Conservation (phyloP, 2,113 vertebrate genomes). For the Zeus faber region DNA sequence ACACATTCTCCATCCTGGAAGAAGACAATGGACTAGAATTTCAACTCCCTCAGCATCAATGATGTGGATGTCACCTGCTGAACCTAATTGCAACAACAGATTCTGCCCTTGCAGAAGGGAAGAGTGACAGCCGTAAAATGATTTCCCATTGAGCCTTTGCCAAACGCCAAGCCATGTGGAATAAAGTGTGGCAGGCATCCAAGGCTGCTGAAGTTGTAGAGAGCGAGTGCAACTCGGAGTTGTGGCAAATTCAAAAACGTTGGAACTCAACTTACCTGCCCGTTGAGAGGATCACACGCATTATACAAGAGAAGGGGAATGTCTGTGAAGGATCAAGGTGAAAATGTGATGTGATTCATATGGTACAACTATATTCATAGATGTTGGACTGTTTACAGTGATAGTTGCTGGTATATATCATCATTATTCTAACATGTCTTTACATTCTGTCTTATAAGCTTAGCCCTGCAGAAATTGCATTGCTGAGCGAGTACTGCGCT, state of each 20-base stretch:
- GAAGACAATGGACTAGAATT: constrained; percentile 26
- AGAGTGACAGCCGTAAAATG: constrained; percentile 19
- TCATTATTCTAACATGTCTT: no score
- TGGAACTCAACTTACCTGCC: constrained; percentile 33
- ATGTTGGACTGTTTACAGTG: no score
- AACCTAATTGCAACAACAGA: constrained; percentile 28
- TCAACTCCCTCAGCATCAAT: constrained; percentile 30
- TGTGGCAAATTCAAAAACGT: constrained; percentile 17
- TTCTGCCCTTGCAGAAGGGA: constrained; percentile 22
- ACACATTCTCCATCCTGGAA: constrained; percentile 30
- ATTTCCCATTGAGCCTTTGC: constrained; percentile 15
- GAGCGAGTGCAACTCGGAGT: constrained; percentile 28
- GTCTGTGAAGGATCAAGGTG: no score
- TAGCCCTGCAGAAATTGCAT: constrained; percentile 15
- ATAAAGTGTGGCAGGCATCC: constrained; percentile 27
- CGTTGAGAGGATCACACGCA: constrained; percentile 24
- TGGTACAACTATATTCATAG: no score
- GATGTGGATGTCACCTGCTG: constrained; percentile 32
- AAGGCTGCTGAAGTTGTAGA: constrained; percentile 29
- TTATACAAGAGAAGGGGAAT: no score
- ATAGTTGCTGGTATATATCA: no score
- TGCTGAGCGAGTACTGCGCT: constrained; percentile 4
- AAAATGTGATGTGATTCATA: no score
- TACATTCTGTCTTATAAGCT: not conserved
- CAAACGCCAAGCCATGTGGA: constrained; percentile 29